Base-by-base conservation (phyloP, 2,797 vertebrate genomes). In the Acanthis flammea region DNA sequence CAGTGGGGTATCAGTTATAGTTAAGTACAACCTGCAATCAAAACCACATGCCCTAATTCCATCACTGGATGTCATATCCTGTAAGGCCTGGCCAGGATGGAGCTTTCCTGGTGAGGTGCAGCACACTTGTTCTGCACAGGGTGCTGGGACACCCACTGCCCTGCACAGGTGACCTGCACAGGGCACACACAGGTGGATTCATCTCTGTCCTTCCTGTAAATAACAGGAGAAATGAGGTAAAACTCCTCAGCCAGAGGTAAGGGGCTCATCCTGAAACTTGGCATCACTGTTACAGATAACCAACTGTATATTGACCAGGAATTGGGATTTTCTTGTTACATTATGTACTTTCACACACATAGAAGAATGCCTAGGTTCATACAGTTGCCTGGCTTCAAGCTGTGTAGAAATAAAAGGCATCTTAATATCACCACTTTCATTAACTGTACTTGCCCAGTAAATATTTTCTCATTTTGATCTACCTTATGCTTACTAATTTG, bases 141-240 rank as follows among this genome's bases (percentile, higher is more conserved):
- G 5, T 22, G 33, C 47, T 42, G 15, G 35, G 42, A 75, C 12
- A 17, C 12, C 6, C 33, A 1, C 27, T 72, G 16, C 19, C 33
- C 51, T 18, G 14, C 30, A 35, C 14, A 17, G 39, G 70, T 6
- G 11, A 33, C 6, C 50, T 80, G 27, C 37, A 33, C 9, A 18
- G 50, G 7, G 8, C 7, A 30, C 14, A 9, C 3, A 5, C 0
- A 19, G 33, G 2, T 53, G 17, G 6, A 9, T 31, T 58, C 17
- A 2, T 5, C 35, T 50, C 44, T 23, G 9, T 28, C 35, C 10
- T 16, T 47, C 33, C 77, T 1, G 0, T 9, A 33, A 53, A 27
- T 1, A 27, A 17, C 45, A 39, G 54, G 4, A 42, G 30, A 44
- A 44, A 27, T 9, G 3, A 55, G 11, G 19, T 13, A 44, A 60